Conservation (phyloP, 1,140 invertebrate species). For the Brachionus calyciflorus region DNA sequence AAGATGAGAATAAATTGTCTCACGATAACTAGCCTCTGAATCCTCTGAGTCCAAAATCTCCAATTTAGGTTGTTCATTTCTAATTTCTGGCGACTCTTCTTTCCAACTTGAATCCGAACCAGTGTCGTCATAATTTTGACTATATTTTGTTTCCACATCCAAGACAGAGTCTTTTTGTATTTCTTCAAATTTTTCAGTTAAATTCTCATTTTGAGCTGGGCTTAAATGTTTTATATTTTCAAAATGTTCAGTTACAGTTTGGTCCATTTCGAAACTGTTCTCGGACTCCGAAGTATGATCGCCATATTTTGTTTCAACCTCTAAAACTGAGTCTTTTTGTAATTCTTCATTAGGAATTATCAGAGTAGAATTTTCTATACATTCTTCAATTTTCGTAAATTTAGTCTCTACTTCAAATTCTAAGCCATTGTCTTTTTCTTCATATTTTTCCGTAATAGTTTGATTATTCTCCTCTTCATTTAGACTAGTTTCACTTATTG, state of each 20-base stretch:
- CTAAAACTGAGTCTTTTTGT: not conserved
- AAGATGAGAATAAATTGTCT: too few relatives aligned
- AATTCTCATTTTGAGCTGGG: too few relatives aligned
- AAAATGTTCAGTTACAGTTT: not conserved
- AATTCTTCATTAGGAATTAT: not conserved
- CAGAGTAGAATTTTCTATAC: not conserved
- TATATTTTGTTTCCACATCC: not conserved
- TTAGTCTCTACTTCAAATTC: not conserved
- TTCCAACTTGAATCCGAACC: not conserved
- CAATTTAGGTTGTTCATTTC: too few relatives aligned
- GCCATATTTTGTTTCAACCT: not conserved
- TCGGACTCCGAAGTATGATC: not conserved
- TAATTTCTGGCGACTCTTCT: too few relatives aligned
- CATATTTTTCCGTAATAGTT: too few relatives aligned
- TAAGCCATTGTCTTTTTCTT: not conserved
- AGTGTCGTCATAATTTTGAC: not conserved
- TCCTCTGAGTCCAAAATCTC: too few relatives aligned
- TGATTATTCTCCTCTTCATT: too few relatives aligned
- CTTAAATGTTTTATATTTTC: not conserved
- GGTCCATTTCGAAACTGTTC: not conserved
- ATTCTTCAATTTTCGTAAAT: not conserved
- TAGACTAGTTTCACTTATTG: too few relatives aligned
- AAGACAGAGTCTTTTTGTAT: conserved; percentile 1
- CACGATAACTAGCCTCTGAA: too few relatives aligned
- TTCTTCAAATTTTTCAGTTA: not conserved